Base-by-base conservation (phyloP, 23 tunicate species). In the Trididemnum miniatum region DNA sequence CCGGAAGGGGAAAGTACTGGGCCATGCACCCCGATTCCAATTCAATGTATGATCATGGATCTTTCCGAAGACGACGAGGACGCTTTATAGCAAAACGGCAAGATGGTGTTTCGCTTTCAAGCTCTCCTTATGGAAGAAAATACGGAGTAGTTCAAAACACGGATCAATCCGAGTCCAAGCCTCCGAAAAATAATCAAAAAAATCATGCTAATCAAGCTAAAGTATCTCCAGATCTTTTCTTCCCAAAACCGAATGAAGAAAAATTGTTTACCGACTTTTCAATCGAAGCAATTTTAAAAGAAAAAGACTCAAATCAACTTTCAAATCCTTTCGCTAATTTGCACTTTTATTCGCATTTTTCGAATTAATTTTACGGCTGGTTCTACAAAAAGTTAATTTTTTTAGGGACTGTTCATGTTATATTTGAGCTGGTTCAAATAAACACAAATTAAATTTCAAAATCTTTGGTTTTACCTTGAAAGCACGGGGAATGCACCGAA, bases 11-110 rank as follows among this genome's bases (percentile, higher is more conserved):
- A 62, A 20, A 20, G 26, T 24, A 20, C 26, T 62, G 67, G 67
- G 67, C 26, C n/a, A 12, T 62, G 67, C 67, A 62, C 29, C 67
- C 67, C 26, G 67, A 62, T 26, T 62, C 67, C 26, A 26, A n/a
- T 3, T 12, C 15, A 12, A 62, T 62, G 67, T 62, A 12, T 62
- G 67, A 22, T 12, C 26, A 12, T 24, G 67, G 67, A 62, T 62
- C 67, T 62, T 62, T 12, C 67, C 26, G 67, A 26, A 62, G 67
- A 24, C 23, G 67, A 62, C 26, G 67, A n/a, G 67, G 67, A 12
- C 26, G 29, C 4, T 62, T 62, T n/a, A n/a, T 20, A 3, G 26
- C 67, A 12, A 62, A 62, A 12, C 5, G n/a, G 26, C n/a, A 22
- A 12, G n/a, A 20, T 26, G 4, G 25, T 12, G n/a, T 5, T n/a